Evolutionary conservation across 2,888 invertebrate genomes (phyloP).

Genomic region (Melikaiella ostensackeni): DNA sequence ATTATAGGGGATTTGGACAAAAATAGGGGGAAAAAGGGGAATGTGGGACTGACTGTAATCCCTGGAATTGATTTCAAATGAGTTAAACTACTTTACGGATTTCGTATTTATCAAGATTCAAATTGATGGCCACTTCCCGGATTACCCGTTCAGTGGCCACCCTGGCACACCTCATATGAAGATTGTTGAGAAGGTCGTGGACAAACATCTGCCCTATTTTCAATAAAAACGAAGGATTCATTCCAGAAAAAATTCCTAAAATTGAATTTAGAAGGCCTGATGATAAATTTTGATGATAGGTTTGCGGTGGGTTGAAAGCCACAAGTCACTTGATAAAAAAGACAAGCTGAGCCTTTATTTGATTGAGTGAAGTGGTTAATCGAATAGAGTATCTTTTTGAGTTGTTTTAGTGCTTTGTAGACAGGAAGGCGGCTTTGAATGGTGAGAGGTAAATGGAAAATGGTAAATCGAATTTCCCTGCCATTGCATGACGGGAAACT

Average conservation of each 20-base stretch:
- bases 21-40: too few relatives aligned
- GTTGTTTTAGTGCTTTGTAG: constrained; percentile 6
- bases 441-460: constrained; percentile 3
- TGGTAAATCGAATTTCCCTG: constrained; percentile 14
- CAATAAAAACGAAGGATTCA: background rate
- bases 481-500: constrained; percentile 33
- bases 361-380: background rate
- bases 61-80: too few relatives aligned
- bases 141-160: background rate
- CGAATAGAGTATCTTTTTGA: constrained; percentile 16
- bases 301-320: background rate
- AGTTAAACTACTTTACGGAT: too few relatives aligned
- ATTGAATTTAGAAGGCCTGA: background rate
- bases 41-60: too few relatives aligned
- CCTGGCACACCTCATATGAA: background rate
- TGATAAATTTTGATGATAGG: background rate
- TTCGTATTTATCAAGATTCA: background rate
- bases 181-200: background rate
- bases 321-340: background rate
- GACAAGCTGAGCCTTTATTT: background rate
- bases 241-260: background rate
- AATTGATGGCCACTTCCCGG: background rate
- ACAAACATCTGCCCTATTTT: background rate
- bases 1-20: too few relatives aligned
- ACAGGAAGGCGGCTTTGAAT: background rate